These are phyloP conservation scores for Microdon myrmicae DNA, from an alignment of 2,888 invertebrate genomes.

Conservation along the genomic window DNA sequence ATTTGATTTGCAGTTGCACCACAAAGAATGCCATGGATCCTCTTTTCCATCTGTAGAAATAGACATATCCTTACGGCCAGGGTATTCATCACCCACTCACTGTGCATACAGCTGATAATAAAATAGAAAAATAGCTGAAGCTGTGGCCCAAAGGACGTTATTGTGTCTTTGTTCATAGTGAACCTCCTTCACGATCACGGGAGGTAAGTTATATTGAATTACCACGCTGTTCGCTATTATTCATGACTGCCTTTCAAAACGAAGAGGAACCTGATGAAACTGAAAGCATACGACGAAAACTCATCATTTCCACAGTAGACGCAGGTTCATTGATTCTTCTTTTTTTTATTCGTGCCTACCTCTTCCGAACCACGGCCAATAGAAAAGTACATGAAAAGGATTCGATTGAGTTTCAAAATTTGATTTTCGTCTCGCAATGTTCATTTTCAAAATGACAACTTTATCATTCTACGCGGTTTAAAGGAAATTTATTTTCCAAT, in stretches of 20 bases:
- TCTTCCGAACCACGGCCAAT: conserved; percentile 25
- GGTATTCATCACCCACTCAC: conserved; percentile 45
- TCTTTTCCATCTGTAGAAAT: background rate
- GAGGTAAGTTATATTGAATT: conserved; percentile 46
- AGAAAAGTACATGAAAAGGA: conserved; percentile 38
- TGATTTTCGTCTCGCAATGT: conserved; percentile 48
- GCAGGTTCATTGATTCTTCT: background rate
- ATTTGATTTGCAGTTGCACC: conserved; percentile 51
- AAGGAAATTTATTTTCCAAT: conserved; percentile 23
- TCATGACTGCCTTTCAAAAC: conserved; percentile 20
- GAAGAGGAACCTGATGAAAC: conserved; percentile 25
- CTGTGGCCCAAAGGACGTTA: conserved; percentile 1
- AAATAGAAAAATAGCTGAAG: conserved; percentile 25
- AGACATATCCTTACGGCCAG: conserved; percentile 12
- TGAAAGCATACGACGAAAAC: conserved; percentile 16
- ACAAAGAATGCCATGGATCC: conserved; percentile 12
- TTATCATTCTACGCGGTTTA: conserved; percentile 40
- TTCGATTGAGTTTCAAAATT: conserved; percentile 51
- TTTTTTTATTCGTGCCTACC: no score
- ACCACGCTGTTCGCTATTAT: conserved; percentile 48
- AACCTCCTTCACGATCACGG: conserved; percentile 11
- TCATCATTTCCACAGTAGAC: conserved; percentile 42
- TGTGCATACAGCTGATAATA: conserved; percentile 48
- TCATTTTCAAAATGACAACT: conserved; percentile 40
- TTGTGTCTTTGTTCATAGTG: conserved; percentile 1